Conservation (phyloP, 2,113 vertebrate genomes). For the Cephalopholis sonnerati region DNA sequence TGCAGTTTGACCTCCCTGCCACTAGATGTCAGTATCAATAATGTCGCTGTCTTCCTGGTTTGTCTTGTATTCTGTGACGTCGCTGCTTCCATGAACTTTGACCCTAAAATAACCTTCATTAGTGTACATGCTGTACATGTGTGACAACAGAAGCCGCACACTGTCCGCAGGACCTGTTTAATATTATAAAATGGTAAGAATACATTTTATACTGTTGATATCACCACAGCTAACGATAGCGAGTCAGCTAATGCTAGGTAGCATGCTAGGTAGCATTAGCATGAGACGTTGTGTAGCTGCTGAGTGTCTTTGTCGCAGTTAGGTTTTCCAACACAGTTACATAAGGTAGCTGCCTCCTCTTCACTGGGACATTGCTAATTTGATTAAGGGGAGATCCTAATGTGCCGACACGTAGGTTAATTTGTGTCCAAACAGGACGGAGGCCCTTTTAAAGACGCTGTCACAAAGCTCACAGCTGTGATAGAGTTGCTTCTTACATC, state of each 20-base stretch:
- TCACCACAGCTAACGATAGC: not conserved
- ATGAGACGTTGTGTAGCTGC: not conserved
- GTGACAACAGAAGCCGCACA: conserved; percentile 3
- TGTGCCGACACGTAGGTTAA: not conserved
- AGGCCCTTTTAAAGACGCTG: not conserved
- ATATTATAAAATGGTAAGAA: conserved; percentile 70
- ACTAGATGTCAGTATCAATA: conserved; percentile 48
- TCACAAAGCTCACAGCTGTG: not conserved
- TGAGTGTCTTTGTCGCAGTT: not conserved
- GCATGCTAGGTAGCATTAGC: not conserved
- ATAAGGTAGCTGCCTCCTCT: not conserved
- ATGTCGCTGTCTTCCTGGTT: not conserved
- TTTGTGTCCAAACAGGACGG: not conserved
- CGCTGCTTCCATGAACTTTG: conserved; percentile 63
- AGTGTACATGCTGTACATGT: conserved; percentile 71
- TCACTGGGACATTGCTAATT: not conserved
- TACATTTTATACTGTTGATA: not conserved
- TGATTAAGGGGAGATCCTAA: not conserved
- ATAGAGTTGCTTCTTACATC: not conserved
- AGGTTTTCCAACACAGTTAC: not conserved
- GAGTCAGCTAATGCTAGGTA: not conserved
- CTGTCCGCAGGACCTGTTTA: not conserved
- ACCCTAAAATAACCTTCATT: conserved; percentile 74
- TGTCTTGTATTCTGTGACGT: not conserved
- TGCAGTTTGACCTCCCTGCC: conserved; percentile 65